Conservation (phyloP, 2,888 invertebrate genomes). For the Xestia xanthographa region DNA sequence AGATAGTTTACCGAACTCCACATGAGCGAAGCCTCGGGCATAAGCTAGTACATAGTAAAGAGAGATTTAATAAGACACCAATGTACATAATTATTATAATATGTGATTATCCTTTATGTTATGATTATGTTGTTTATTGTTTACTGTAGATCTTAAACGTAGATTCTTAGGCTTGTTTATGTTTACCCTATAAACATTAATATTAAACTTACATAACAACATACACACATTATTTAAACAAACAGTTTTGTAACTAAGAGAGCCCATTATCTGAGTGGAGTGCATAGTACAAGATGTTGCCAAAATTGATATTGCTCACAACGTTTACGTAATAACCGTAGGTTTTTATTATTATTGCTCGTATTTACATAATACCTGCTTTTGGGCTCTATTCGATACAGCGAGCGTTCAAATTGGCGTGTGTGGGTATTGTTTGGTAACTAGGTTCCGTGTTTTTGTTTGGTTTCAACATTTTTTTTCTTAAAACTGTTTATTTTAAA, state of each 20-base stretch:
- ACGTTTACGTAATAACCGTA: constrained; percentile 52
- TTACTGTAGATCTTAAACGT: background rate
- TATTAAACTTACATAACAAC: background rate
- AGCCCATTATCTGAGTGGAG: constrained; percentile 39
- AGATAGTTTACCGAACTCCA: background rate
- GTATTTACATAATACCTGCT: constrained; percentile 58
- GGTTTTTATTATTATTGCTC: constrained; percentile 57
- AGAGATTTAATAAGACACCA: background rate
- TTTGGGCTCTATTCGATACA: constrained; percentile 19
- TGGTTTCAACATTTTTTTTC: background rate
- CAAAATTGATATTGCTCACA: constrained; percentile 59
- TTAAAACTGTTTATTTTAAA: background rate
- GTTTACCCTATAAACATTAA: background rate
- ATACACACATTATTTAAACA: background rate
- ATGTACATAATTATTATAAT: background rate
- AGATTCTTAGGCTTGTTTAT: background rate
- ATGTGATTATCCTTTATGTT: background rate
- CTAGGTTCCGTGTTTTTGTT: background rate
- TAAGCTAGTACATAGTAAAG: background rate
- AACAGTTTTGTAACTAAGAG: constrained; percentile 27
- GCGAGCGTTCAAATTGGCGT: constrained; percentile 9
- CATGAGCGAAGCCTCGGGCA: background rate
- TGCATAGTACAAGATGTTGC: constrained; percentile 57
- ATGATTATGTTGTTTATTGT: background rate
- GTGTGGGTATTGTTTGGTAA: constrained; percentile 10